Evolutionary conservation across 2,797 vertebrate genomes (phyloP).

Genomic region (Heliangelus exortis): DNA sequence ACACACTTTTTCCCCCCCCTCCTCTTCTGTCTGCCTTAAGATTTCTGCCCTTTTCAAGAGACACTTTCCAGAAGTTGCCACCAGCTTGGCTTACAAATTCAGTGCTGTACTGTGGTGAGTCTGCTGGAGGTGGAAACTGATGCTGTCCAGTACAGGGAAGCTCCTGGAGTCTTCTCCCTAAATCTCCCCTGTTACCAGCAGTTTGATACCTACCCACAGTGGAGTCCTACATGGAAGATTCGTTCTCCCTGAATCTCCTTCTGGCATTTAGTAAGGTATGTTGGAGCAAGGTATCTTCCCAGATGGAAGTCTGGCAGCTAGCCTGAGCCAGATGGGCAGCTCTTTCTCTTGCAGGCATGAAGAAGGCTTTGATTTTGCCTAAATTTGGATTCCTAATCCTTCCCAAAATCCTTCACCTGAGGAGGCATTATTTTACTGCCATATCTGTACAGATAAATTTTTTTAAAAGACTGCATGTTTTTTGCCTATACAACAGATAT

Average conservation of each 20-base stretch:
- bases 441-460: not conserved
- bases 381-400: not conserved
- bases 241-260: not conserved
- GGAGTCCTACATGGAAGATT: not conserved
- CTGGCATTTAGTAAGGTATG: not conserved
- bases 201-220: not conserved
- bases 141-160: not conserved
- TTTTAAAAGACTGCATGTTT: not conserved
- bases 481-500: not conserved
- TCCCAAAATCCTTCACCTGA: not conserved
- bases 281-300: not conserved
- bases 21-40: not conserved
- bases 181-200: not conserved
- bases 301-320: not conserved
- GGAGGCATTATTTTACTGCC: not conserved
- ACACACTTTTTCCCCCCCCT: not conserved
- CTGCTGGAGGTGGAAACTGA: fast-evolving
- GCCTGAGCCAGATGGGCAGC: not conserved
- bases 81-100: not conserved
- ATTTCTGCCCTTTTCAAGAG: not conserved
- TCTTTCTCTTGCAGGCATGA: not conserved
- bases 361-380: not conserved
- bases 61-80: not conserved
- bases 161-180: not conserved
- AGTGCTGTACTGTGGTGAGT: not conserved